phyloP scores from a whole-genome alignment of 2,888 invertebrate genomes.

The Tipula lateralis region DNA sequence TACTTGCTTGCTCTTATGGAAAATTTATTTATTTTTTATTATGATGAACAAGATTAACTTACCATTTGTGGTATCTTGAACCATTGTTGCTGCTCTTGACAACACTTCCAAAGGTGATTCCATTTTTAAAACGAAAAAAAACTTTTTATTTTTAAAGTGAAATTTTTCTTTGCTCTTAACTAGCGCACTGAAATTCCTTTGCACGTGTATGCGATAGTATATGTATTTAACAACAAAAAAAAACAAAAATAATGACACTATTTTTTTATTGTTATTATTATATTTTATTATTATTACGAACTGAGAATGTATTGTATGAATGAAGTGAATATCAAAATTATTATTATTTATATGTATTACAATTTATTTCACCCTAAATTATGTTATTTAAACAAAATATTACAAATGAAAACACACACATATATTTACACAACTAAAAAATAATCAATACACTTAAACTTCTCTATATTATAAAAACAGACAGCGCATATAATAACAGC shows the following conservation, averaged over 20 bases:
- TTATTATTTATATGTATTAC: neutral
- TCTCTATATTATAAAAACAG: slow-evolving; percentile 20
- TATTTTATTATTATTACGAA: neutral
- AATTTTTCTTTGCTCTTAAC: slow-evolving; percentile 20
- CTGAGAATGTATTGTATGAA: neutral
- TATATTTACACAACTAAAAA: neutral
- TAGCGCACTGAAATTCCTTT: slow-evolving; percentile 28
- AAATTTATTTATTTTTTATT: slow-evolving; percentile 7
- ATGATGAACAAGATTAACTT: slow-evolving; percentile 39
- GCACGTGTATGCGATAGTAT: slow-evolving; percentile 7
- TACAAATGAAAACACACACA: neutral
- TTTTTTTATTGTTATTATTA: neutral
- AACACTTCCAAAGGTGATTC: slow-evolving; percentile 83
- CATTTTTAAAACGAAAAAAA: slow-evolving; percentile 44
- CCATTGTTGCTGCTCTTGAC: slow-evolving; percentile 84
- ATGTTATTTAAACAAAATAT: neutral
- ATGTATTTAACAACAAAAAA: neutral
- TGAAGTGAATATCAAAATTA: neutral
- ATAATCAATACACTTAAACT: slow-evolving; percentile 25
- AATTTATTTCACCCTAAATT: slow-evolving; percentile 27
- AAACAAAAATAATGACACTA: neutral
- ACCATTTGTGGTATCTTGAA: slow-evolving; percentile 62
- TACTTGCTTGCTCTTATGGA: slow-evolving; percentile 19
- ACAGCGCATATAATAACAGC: slow-evolving; percentile 29
- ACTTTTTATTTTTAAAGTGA: slow-evolving; percentile 28